Evolutionary conservation across 2,797 vertebrate species (phyloP), one percentile per base, ranked within the genome.

Genomic region (Rhodeus uyekii): DNA sequence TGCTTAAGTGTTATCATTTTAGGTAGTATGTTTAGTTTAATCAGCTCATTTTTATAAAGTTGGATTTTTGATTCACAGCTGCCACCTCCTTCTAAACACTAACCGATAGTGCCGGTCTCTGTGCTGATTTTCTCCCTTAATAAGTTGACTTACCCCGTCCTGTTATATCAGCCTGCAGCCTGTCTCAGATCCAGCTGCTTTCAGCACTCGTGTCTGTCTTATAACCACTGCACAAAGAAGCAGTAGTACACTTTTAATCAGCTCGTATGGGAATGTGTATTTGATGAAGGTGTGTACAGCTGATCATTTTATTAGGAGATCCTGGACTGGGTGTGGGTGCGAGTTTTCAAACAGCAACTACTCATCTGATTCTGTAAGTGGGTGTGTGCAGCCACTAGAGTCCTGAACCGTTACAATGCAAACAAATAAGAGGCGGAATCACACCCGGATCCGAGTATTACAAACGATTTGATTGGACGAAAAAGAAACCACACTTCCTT

Each of bases 221-320:
- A 67, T 38, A 74, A 55, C 29, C 58, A 64, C 68, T 64, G 76
- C 58, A 32, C 61, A 73, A 53, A 39, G 32, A 39, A 61, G 13
- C 9, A 16, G 81, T 78, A 39, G 61, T 3, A 55, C 88, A 36
- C 89, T 91, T 95, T 95, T 94, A 95, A 94, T 93, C 91, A 74
- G 78, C 74, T 87, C 86, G 87, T 78, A 85, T 34, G 89, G 90
- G 91, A 92, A 92, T 93, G 93, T 92, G 85, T 95, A 90, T 95
- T 95, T 95, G 93, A 90, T 90, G 92, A 95, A 94, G 94, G 95
- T 95, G 95, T 95, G 92, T 89, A 86, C 87, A 82, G 92, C 91
- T 93, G 91, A 93, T 94, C 92, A 92, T 95, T 95, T 29, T 90
- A 94, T 94, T 84, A 91, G 91, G 88, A 94, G 90, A 95, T 95